Evolutionary conservation across 2,888 invertebrate genomes (phyloP), one percentile per base, ranked within the genome.

Genomic region (Drosophila neotestacea): DNA sequence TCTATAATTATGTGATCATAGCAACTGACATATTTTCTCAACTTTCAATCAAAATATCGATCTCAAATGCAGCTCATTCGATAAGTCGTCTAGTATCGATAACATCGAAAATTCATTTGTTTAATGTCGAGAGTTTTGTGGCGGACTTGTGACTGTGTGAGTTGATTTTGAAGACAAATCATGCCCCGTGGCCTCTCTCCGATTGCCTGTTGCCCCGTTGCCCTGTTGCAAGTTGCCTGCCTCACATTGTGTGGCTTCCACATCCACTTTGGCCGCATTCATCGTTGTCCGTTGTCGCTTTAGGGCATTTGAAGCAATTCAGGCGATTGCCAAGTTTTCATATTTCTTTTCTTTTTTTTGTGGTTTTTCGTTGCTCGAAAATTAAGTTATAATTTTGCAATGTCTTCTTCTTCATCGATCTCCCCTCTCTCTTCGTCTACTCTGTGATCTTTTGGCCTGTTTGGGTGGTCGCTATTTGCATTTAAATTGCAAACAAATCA

Each of bases 401-500:
- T n/a, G 52, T 67, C 67, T 67, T 65, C 59, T 56, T 28, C 46
- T 41, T 30, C 38, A 32, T 44, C 13, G 13, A 2, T 7, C 28
- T n/a, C 10, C 27, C 9, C 6, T 39, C 6, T 4, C 41, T 32
- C 52, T 6, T 41, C 32, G 27, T 27, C 44, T 13, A 39, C 42
- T 36, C 46, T 42, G n/a, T 10, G n/a, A 32, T 50, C 22, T 41
- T 44, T 55, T 44, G 55, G 46, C 56, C 44, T 44, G 36, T 59
- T 16, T 77, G 85, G 85, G 85, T 85, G 85, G 85, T 85, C 85
- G 80, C 32, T 81, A 85, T 85, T 85, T 85, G 88, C 85, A 85
- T 85, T 88, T 88, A 85, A 88, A 85, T 85, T 85, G 89, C 89
- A 77, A 87, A 85, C 87, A 85, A 85, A 88, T 85, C 82, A 84